Evolutionary conservation across 2,888 invertebrate genomes (phyloP).

Genomic region (Laspeyria flexula): DNA sequence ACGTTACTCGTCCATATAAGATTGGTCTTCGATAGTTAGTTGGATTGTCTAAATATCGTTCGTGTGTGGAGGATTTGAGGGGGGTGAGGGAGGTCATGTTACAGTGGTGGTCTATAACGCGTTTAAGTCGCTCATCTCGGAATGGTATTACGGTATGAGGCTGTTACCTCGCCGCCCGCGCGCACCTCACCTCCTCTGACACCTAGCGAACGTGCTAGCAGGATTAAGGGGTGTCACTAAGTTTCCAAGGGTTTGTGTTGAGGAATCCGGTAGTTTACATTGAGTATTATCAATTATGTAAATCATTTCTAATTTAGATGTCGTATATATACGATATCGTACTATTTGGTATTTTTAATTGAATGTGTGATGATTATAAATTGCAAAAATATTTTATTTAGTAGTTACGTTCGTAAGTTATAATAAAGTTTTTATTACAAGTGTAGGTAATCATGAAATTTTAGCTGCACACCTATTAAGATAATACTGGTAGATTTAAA

Average conservation of each 20-base stretch:
- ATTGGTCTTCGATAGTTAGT: slow-evolving; percentile 53
- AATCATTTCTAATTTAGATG: neutral
- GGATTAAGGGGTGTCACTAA: slow-evolving; percentile 72
- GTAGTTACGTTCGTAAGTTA: too few relatives aligned
- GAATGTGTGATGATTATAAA: too few relatives aligned
- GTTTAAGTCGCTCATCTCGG: slow-evolving; percentile 84
- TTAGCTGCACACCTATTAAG: too few relatives aligned
- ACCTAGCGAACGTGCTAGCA: slow-evolving; percentile 63
- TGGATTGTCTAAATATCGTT: slow-evolving; percentile 44
- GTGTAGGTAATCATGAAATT: too few relatives aligned
- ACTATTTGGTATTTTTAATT: neutral
- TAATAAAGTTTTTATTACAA: too few relatives aligned
- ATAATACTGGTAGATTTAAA: too few relatives aligned
- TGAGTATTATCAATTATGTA: neutral
- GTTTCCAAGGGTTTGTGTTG: slow-evolving; percentile 9
- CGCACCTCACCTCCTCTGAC: slow-evolving; percentile 52
- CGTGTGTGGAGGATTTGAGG: slow-evolving; percentile 27
- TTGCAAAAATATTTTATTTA: too few relatives aligned
- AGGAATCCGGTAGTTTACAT: slow-evolving; percentile 12
- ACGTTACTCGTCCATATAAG: slow-evolving; percentile 59
- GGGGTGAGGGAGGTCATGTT: slow-evolving; percentile 51
- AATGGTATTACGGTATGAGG: slow-evolving; percentile 81
- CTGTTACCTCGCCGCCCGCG: slow-evolving; percentile 54
- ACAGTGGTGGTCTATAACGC: slow-evolving; percentile 70
- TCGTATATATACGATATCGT: neutral